Evolutionary conservation across 2,888 invertebrate genomes (phyloP), one percentile per base, ranked within the genome.

Genomic region (Eurytoma californica): DNA sequence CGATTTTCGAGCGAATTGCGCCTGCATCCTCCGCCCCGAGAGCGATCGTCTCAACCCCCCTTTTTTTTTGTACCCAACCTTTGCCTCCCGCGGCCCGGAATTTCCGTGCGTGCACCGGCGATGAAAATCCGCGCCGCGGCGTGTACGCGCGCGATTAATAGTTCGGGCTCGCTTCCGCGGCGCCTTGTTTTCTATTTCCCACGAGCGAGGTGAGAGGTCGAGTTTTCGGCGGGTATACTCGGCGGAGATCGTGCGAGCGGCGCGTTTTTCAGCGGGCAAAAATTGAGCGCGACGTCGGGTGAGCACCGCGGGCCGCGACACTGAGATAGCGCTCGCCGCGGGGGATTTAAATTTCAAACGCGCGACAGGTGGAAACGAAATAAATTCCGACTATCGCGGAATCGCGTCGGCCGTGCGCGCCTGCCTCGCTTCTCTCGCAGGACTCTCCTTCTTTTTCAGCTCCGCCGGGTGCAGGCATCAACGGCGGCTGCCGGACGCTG

Each of bases 301-400:
- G 49, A 57, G 55, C 28, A 13, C 20, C 28, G 51, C 58, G 20
- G 9, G 58, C 0, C 53, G 53, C 70, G 28, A 55, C 65, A 20
- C 24, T 63, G 73, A 74, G 58, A 74, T 75, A 53, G 20, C 79
- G 69, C 57, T 58, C 81, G 72, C 81, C 79, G 81, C 82, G 78
- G 82, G 82, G 80, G 82, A 77, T 78, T 82, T 81, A 76, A 82
- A 81, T 79, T 80, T 83, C 80, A 76, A 72, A 80, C 73, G 74
- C 9, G 82, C 82, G 82, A 82, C 83, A 83, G 81, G 82, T 82
- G 82, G 82, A 82, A 82, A 73, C 82, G 81, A 82, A 82, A 82
- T 83, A 83, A 83, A 83, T 83, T 81, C 78, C 49, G 80, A 80
- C 82, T 82, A 82, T 82, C 82, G 80, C 79, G 82, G 79, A 81